These are phyloP conservation scores for Lepidurus arcticus DNA, from an alignment of 1,140 invertebrate species.

Conservation along the genomic window DNA sequence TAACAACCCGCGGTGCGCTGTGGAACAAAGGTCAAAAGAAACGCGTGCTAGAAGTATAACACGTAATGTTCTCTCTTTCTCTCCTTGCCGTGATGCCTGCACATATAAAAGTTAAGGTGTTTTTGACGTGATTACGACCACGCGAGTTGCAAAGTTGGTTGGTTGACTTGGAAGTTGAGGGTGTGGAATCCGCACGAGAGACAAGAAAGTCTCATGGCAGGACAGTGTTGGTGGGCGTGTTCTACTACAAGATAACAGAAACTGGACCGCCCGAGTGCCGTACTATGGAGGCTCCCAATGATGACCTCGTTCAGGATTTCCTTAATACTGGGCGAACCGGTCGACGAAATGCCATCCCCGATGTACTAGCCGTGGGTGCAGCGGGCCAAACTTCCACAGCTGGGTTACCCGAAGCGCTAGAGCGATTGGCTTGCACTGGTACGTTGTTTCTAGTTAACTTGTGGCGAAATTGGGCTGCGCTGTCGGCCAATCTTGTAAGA, in stretches of 20 bases:
- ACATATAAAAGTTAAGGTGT: not conserved
- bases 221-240: not conserved
- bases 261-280: not conserved
- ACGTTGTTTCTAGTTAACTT: slow-evolving; percentile 23
- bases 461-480: too few relatives aligned
- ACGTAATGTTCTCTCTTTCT: not conserved
- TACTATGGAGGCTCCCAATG: slow-evolving; percentile 36
- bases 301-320: slow-evolving; percentile 56
- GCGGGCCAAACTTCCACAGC: slow-evolving; percentile 56
- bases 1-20: not conserved
- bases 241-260: slow-evolving; percentile 5
- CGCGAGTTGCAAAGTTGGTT: not conserved
- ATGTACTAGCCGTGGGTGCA: slow-evolving; percentile 56
- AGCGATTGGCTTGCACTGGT: slow-evolving; percentile 56
- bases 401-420: slow-evolving; percentile 60
- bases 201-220: not conserved
- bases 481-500: too few relatives aligned
- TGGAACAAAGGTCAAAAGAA: not conserved
- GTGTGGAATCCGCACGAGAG: not conserved
- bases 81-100: not conserved
- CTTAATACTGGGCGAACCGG: slow-evolving; percentile 69
- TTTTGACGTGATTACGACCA: not conserved
- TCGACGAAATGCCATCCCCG: slow-evolving; percentile 68
- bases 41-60: not conserved
- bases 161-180: not conserved